Percentiles rank a stretch among this genome's conserved stretches.
These are phyloP conservation scores for Amblyraja radiata DNA, from an alignment of 2,797 vertebrate genomes.

Conservation along the genomic window DNA sequence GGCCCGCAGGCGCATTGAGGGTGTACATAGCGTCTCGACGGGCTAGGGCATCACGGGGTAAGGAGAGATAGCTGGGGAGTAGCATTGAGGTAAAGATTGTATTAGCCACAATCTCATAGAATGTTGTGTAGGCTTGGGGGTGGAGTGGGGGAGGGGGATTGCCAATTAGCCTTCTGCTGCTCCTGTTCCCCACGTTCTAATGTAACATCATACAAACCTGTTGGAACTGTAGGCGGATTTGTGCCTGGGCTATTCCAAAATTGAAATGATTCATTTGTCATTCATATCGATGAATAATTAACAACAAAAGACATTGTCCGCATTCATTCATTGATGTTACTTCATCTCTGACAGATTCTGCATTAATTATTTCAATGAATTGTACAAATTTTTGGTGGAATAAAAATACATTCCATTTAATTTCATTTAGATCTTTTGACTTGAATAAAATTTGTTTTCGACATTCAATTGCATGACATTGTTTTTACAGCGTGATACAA, in stretches of 20 bases:
- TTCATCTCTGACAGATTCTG: not conserved
- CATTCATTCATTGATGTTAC: not conserved
- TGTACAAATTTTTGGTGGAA: not conserved
- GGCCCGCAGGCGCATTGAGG: no score
- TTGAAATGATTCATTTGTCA: not conserved
- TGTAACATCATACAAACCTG: not conserved
- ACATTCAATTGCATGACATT: no score
- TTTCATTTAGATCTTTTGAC: not conserved
- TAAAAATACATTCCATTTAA: not conserved
- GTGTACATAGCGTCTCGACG: no score
- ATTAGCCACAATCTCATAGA: no score
- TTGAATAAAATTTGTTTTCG: not conserved
- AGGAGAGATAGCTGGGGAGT: no score
- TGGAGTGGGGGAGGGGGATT: no score
- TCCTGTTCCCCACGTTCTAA: no score
- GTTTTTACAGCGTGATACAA: no score
- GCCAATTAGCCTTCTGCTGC: no score
- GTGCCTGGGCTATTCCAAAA: not conserved
- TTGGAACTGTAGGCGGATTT: not conserved
- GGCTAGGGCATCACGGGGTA: no score
- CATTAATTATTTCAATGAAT: not conserved
- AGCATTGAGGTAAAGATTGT: no score
- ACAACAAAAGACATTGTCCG: not conserved
- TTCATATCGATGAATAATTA: not conserved
- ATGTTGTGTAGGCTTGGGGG: no score